Evolutionary conservation across 1,140 invertebrate genomes (phyloP), one percentile per base, ranked within the genome.

Genomic region (Melipona quadrifasciata): DNA sequence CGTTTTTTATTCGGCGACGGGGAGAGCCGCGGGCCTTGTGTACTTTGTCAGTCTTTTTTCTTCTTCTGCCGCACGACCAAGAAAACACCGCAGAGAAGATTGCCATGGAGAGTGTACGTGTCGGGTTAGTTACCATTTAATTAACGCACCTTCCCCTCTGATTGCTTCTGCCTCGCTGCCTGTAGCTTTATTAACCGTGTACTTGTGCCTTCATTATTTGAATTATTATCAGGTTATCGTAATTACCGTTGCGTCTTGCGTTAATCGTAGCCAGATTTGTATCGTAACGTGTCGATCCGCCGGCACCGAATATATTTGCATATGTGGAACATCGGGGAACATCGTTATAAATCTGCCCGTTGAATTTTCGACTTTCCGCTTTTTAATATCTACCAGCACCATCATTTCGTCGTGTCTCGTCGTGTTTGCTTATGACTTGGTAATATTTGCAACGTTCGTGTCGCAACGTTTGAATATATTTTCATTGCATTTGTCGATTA

Each of bases 1-100:
- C 53, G 53, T 74, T 53, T 67, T 67, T 34, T 67, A 31, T 11
- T 10, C 39, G 6, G 6, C 39, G 39, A 47, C 8, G 31, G 21
- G 19, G 17, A 16, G 3, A 21, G 31, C 65, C 39, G n/a, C 39
- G 17, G 6, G 39, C 19, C 55, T 61, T 53, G 70, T 74, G 70
- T 81, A 81, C 57, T 81, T 74, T n/a, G 70, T 19, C 79, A 34
- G 39, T n/a, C 61, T 80, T 16, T 14, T 53, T 16, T 14, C 12
- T 51, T 51, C 12, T 12, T 74, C 64, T 81, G 47, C 1, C 16
- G 0, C 27, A 34, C 31, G 2, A 19, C 16, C 27, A 73, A 8
- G 39, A 27, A 51, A 53, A 65, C n/a, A 53, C 34, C 47, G 47
- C 71, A 34, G 58, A 65, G 16, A 51, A 51, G 27, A 73, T 73